phyloP scores from a whole-genome alignment of 2,888 invertebrate species.

The Tiliacea aurago region DNA sequence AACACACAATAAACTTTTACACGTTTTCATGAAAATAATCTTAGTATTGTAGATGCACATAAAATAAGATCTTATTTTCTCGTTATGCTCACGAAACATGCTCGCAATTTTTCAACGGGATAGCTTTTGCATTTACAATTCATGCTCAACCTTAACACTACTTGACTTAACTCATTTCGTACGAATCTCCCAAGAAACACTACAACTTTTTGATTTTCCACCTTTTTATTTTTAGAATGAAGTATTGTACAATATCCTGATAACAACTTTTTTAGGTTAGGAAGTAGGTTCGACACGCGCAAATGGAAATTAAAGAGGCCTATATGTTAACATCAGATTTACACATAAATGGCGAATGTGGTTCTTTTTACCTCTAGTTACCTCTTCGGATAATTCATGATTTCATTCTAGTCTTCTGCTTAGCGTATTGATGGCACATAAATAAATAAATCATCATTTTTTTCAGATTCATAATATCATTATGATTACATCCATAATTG shows the following conservation, averaged over 20 bases:
- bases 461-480: too few relatives aligned
- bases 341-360: neutral
- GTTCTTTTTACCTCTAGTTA: neutral
- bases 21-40: constrained; percentile 13
- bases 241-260: neutral
- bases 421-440: neutral
- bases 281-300: neutral
- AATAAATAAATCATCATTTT: too few relatives aligned
- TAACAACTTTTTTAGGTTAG: neutral
- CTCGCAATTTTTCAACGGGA: constrained; percentile 30
- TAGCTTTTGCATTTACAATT: constrained; percentile 35
- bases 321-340: neutral
- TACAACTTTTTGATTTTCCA: neutral
- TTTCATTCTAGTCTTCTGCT: neutral
- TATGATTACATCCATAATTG: too few relatives aligned
- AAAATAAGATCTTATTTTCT: constrained; percentile 29
- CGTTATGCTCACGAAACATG: constrained; percentile 15
- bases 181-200: too few relatives aligned
- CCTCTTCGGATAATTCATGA: neutral
- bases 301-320: neutral
- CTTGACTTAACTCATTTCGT: constrained; percentile 21
- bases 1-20: neutral
- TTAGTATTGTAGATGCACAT: constrained; percentile 12
- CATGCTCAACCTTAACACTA: constrained; percentile 10
- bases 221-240: neutral